phyloP scores from a whole-genome alignment of 2,888 invertebrate genomes.

The Synergus japonicus region DNA sequence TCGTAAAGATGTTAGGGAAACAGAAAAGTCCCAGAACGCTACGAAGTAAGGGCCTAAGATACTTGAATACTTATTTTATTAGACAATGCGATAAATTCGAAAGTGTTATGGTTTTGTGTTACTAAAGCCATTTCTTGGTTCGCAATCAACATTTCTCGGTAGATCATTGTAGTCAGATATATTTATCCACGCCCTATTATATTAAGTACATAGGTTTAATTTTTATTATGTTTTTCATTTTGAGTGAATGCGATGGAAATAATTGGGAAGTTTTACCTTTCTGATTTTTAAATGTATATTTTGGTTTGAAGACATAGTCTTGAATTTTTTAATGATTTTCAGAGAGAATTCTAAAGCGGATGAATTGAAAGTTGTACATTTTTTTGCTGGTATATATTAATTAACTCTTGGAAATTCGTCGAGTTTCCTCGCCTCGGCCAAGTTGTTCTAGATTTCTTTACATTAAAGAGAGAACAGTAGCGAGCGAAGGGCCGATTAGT shows the following conservation, averaged over 20 bases:
- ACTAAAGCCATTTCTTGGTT: neutral
- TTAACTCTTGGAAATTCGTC: neutral
- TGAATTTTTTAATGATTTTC: neutral
- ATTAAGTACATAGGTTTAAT: neutral
- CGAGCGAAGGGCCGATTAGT: slow-evolving; percentile 51
- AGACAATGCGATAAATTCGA: neutral
- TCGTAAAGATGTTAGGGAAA: slow-evolving; percentile 51
- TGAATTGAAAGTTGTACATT: neutral
- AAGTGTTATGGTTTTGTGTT: neutral
- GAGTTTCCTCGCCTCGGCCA: slow-evolving; percentile 27
- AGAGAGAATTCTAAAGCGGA: neutral
- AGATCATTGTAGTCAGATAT: neutral
- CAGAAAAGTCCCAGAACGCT: slow-evolving; percentile 15
- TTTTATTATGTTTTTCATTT: neutral
- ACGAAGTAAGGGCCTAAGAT: slow-evolving; percentile 21
- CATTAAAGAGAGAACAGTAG: slow-evolving; percentile 56
- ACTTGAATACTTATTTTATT: slow-evolving; percentile 21
- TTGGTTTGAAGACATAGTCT: neutral
- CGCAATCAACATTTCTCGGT: neutral
- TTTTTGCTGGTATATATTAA: neutral
- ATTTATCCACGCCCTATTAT: neutral
- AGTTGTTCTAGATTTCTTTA: slow-evolving; percentile 52
- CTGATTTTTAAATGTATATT: slow-evolving; percentile 10
- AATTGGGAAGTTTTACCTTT: neutral
- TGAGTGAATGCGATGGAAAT: neutral